Evolutionary conservation across 1,140 invertebrate species (phyloP), one percentile per base, ranked within the genome.

Genomic region (Bombus huntii): DNA sequence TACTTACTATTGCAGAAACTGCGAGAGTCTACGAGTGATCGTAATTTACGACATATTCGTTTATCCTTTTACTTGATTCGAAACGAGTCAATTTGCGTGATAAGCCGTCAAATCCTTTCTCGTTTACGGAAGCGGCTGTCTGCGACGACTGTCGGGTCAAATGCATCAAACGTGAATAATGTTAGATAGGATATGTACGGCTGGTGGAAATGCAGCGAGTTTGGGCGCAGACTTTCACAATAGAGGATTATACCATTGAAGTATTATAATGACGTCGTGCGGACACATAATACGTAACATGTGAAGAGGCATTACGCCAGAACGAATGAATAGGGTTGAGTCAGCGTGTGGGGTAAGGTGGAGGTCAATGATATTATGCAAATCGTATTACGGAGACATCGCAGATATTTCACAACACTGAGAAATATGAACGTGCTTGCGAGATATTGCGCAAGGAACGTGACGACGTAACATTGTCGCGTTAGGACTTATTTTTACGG

Each of bases 351-450:
- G 75, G 73, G 81, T 81, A 80, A 87, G 85, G 86, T 83, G 82
- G 87, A 90, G 91, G 91, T 92, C 90, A 91, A 85, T 79, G 88
- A 88, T 88, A 92, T 92, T 92, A 92, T 92, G 92, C 83, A 92
- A 92, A 92, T 92, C 84, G 92, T 89, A 92, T 92, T 90, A 92
- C 91, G 71, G 77, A 90, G 84, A 86, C 85, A 87, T 91, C 87
- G 86, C 80, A 73, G 90, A 89, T 90, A 87, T 89, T 88, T 91
- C 86, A 81, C 83, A 89, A 89, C 85, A 78, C 75, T 71, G 77
- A 85, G 84, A 80, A 80, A 88, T 86, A 82, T 71, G 87, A 85
- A 73, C 76, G 62, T 81, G 88, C 70, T 81, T 83, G 73, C 76
- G 62, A 87, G 89, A 79, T 89, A 76, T 87, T 81, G 57, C 65